Evolutionary conservation across 2,797 vertebrate genomes (phyloP).

Genomic region (Scyliorhinus canicula): DNA sequence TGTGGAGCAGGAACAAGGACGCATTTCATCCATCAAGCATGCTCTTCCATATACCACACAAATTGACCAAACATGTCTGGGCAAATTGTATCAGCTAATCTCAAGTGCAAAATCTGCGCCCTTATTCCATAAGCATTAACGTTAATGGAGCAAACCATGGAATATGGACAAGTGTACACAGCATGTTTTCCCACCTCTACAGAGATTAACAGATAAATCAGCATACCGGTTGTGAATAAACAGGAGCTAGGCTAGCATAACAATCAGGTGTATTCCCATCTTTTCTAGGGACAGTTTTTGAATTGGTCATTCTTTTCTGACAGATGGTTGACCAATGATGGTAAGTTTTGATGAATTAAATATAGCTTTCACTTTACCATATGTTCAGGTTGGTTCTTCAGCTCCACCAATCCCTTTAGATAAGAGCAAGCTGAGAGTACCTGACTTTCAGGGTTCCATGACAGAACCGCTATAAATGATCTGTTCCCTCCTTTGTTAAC

Average conservation of each 20-base stretch:
- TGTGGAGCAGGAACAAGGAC: background rate
- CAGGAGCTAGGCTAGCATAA: background rate
- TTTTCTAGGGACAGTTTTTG: background rate
- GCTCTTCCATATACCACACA: background rate
- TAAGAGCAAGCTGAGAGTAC: background rate
- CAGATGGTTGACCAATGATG: background rate
- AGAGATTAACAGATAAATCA: background rate
- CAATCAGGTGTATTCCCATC: background rate
- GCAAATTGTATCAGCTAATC: background rate
- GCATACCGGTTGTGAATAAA: background rate
- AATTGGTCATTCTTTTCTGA: background rate
- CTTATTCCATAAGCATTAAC: background rate
- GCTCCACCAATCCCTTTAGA: background rate
- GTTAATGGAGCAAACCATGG: background rate
- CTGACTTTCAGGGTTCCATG: background rate
- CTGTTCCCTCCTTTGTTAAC: background rate
- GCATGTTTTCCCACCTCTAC: background rate
- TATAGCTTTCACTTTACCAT: background rate
- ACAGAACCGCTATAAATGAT: background rate
- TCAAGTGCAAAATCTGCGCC: background rate
- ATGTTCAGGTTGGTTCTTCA: background rate
- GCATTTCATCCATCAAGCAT: background rate
- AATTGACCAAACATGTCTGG: background rate
- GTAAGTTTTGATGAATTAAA: background rate
- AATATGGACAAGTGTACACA: background rate